Conservation (phyloP, 37 sponge, comb jelly and placozoan genomes). For the Ephydatia muelleri region DNA sequence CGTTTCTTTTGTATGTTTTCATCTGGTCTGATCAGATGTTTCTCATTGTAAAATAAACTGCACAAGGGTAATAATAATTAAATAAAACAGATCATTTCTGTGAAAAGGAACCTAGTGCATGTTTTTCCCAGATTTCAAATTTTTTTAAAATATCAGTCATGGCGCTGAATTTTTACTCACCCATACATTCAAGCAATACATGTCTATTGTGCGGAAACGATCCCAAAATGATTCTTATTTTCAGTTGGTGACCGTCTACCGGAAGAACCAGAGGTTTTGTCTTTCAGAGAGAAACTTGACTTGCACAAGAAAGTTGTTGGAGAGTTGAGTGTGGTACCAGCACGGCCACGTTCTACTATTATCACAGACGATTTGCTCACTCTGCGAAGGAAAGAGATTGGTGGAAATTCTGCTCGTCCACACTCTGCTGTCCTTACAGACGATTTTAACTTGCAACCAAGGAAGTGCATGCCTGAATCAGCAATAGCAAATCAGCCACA, state of each 20-base stretch:
- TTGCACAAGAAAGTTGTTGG: constrained; percentile 35
- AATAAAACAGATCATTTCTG: too few relatives aligned
- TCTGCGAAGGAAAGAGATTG: not conserved
- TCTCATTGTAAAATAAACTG: too few relatives aligned
- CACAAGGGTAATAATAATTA: too few relatives aligned
- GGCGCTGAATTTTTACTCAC: too few relatives aligned
- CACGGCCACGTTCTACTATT: not conserved
- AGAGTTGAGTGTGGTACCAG: not conserved
- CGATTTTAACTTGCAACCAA: not conserved
- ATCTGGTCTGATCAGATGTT: too few relatives aligned
- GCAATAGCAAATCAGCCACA: not conserved
- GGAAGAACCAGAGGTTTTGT: constrained; percentile 42
- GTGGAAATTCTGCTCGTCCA: not conserved
- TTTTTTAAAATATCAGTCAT: too few relatives aligned
- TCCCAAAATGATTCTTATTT: not conserved
- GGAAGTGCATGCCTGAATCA: not conserved
- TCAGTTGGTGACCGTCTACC: not conserved
- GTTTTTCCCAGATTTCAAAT: too few relatives aligned
- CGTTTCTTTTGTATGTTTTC: too few relatives aligned
- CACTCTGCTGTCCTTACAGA: not conserved
- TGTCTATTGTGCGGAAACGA: too few relatives aligned
- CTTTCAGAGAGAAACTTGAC: constrained; percentile 51
- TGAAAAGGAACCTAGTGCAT: too few relatives aligned
- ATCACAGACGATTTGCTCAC: not conserved
- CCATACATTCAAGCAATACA: too few relatives aligned